phyloP scores from a whole-genome alignment of 1,140 invertebrate species.

The Eriosoma lanigerum region DNA sequence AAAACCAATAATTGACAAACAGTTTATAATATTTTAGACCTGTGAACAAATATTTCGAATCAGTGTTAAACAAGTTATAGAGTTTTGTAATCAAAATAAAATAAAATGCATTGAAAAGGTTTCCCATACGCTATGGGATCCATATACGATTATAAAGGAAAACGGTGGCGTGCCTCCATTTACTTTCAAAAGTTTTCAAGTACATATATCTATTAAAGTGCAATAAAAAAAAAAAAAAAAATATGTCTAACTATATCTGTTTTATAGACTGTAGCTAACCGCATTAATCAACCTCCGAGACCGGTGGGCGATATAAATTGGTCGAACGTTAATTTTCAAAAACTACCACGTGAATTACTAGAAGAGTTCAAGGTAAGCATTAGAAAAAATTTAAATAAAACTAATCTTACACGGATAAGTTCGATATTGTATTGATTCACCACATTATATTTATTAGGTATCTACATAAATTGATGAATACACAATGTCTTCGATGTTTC shows the following conservation, averaged over 20 bases:
- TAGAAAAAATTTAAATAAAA: too few species aligned
- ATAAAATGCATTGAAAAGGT: slow-evolving; percentile 65
- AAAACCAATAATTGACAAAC: neutral
- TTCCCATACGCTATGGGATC: slow-evolving; percentile 74
- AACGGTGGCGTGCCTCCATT: slow-evolving; percentile 73
- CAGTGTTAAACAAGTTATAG: slow-evolving; percentile 65
- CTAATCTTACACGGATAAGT: neutral
- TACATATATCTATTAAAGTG: slow-evolving; percentile 57
- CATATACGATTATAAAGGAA: slow-evolving; percentile 66
- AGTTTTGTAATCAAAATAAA: slow-evolving; percentile 63
- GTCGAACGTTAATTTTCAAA: neutral
- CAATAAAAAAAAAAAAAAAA: neutral
- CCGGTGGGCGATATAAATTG: neutral
- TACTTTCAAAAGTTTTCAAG: slow-evolving; percentile 74
- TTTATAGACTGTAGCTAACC: neutral
- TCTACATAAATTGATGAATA: too few species aligned
- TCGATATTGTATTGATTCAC: neutral
- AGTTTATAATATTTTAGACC: neutral
- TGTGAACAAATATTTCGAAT: slow-evolving; percentile 64
- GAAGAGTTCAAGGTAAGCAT: slow-evolving; percentile 27
- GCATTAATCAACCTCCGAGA: neutral
- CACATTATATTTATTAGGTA: neutral
- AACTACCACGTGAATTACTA: neutral
- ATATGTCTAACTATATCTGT: neutral
- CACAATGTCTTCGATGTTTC: too few species aligned